phyloP scores from a whole-genome alignment of 2,113 vertebrate species.

The Bothrops jararaca region DNA sequence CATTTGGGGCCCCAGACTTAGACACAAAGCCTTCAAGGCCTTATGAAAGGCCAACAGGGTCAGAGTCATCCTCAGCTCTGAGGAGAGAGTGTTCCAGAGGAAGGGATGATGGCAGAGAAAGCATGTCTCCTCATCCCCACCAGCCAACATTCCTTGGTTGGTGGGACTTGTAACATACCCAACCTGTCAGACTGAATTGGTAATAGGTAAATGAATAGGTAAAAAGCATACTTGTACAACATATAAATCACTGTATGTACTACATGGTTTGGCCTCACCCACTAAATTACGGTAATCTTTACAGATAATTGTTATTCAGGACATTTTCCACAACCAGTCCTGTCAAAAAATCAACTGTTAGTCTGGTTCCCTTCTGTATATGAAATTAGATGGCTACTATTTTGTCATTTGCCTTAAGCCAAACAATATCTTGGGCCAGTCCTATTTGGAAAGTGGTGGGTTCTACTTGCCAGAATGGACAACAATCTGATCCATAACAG shows the following conservation, averaged over 20 bases:
- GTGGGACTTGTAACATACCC: neutral
- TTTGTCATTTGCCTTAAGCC: neutral
- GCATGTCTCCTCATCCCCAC: neutral
- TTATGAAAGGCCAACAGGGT: neutral
- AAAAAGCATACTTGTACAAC: neutral
- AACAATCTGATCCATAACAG: neutral
- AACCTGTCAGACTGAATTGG: neutral
- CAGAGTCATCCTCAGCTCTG: neutral
- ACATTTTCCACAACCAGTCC: neutral
- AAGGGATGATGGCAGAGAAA: neutral
- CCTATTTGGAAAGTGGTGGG: neutral
- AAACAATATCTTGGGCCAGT: neutral
- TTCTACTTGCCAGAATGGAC: neutral
- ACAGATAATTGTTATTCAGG: neutral
- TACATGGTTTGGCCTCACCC: neutral
- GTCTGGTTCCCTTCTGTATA: neutral
- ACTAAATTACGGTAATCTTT: neutral
- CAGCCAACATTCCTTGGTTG: neutral
- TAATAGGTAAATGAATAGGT: neutral
- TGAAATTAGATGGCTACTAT: neutral
- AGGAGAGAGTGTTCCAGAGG: neutral
- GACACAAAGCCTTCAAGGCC: neutral
- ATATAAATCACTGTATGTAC: neutral
- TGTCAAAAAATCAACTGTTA: neutral
- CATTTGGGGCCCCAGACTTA: neutral